phyloP scores from a whole-genome alignment of 2,113 vertebrate species.

The Neodontobutis hainanensis region DNA sequence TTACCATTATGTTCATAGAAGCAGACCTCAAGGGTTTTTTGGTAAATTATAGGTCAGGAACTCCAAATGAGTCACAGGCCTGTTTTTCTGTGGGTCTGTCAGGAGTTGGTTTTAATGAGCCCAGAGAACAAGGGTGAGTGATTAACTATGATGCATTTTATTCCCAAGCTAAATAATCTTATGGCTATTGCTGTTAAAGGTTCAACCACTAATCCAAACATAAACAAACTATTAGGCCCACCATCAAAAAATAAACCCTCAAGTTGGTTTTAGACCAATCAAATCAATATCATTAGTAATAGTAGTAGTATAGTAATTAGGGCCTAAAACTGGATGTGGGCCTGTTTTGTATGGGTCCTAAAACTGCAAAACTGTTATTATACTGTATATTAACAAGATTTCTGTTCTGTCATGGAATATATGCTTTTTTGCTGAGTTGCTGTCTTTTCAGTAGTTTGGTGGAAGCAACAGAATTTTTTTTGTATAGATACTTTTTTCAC shows the following conservation, averaged over 20 bases:
- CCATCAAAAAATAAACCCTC: neutral
- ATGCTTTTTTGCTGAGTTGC: too few relatives aligned
- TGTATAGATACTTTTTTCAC: too few relatives aligned
- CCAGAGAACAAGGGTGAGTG: slow-evolving; percentile 45
- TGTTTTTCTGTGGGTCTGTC: slow-evolving; percentile 50
- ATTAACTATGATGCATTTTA: slow-evolving; percentile 58
- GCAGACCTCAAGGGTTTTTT: slow-evolving; percentile 51
- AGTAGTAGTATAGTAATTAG: too few relatives aligned
- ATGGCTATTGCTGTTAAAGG: slow-evolving; percentile 41
- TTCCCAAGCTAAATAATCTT: slow-evolving; percentile 45
- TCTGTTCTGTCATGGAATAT: too few relatives aligned
- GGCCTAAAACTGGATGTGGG: neutral
- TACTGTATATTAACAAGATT: neutral
- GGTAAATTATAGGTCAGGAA: slow-evolving; percentile 57
- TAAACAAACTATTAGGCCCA: slow-evolving; percentile 31
- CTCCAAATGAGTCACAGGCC: slow-evolving; percentile 51
- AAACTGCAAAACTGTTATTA: slow-evolving; percentile 7
- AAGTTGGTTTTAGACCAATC: neutral
- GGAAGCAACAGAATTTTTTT: too few relatives aligned
- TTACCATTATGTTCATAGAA: slow-evolving; percentile 60
- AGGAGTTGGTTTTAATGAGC: slow-evolving; percentile 55
- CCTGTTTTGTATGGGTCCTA: slow-evolving; percentile 8
- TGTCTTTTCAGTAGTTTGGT: too few relatives aligned
- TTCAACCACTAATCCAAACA: slow-evolving; percentile 63
- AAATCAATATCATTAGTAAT: slow-evolving; percentile 12